Conservation (phyloP, 2,797 vertebrate genomes). For the Hoplostethus mediterraneus region DNA sequence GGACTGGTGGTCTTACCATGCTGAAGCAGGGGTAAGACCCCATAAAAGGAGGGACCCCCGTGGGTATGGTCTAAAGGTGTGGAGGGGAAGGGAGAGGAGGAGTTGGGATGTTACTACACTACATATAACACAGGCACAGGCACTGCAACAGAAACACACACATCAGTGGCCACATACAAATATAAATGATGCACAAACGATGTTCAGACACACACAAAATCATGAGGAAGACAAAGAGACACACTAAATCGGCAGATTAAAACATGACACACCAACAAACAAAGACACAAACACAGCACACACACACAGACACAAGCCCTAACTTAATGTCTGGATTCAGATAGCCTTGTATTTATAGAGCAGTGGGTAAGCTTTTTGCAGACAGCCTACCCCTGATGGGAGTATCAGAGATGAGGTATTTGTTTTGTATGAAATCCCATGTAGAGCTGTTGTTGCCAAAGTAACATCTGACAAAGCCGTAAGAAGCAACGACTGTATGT, state of each 20-base stretch:
- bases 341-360: conserved; percentile 15
- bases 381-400: background rate
- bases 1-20: conserved; percentile 91
- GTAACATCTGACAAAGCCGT: conserved; percentile 11
- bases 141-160: conserved; percentile 38
- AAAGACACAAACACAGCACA: conserved; percentile 29
- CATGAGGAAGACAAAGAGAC: conserved; percentile 14
- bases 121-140: conserved; percentile 65
- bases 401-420: too few relatives aligned
- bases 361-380: conserved; percentile 40
- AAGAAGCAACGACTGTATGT: conserved; percentile 30
- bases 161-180: conserved; percentile 13
- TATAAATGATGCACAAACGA: background rate
- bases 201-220: conserved; percentile 3
- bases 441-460: background rate
- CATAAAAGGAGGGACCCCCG: conserved; percentile 84
- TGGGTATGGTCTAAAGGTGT: conserved; percentile 80
- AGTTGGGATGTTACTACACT: conserved; percentile 78
- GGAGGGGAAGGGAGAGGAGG: conserved; percentile 76
- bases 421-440: background rate
- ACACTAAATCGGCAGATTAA: conserved; percentile 1
- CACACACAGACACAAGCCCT: conserved; percentile 27
- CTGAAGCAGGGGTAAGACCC: conserved; percentile 90
- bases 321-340: conserved; percentile 1
- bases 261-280: conserved; percentile 30